phyloP scores from a whole-genome alignment of 2,113 vertebrate genomes.

The Rhegmatorhina hoffmannsi region DNA sequence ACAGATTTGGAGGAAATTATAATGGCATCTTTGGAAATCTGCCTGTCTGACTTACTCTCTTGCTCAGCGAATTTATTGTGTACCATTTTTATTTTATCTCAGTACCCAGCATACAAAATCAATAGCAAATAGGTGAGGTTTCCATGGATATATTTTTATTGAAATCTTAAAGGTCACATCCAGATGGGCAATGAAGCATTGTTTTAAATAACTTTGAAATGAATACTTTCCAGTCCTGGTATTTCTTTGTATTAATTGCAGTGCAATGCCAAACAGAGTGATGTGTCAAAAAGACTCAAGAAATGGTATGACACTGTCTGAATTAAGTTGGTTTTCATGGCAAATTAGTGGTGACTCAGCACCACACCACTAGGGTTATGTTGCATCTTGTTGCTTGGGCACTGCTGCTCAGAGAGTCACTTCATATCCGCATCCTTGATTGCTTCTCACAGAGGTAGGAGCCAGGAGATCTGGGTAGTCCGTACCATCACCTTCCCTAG shows the following conservation, averaged over 20 bases:
- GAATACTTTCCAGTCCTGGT: background rate
- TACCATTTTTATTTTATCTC: background rate
- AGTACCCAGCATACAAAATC: background rate
- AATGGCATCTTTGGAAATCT: background rate
- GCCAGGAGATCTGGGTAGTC: background rate
- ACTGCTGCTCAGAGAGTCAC: background rate
- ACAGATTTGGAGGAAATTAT: background rate
- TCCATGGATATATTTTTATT: background rate
- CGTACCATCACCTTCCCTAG: background rate
- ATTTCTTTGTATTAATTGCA: background rate
- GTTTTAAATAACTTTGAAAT: background rate
- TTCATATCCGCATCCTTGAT: background rate
- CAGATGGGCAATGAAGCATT: background rate
- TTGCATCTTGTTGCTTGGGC: background rate
- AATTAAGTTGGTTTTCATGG: background rate
- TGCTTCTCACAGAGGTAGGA: background rate
- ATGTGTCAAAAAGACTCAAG: background rate
- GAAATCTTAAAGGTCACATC: constrained; percentile 9
- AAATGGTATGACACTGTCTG: background rate
- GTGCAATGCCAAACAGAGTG: background rate
- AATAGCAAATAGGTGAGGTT: background rate
- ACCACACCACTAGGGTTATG: background rate
- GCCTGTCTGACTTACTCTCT: background rate
- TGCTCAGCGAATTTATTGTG: background rate
- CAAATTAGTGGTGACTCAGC: background rate